phyloP scores from a whole-genome alignment of 2,797 vertebrate species.

The Apogon hyalosoma region DNA sequence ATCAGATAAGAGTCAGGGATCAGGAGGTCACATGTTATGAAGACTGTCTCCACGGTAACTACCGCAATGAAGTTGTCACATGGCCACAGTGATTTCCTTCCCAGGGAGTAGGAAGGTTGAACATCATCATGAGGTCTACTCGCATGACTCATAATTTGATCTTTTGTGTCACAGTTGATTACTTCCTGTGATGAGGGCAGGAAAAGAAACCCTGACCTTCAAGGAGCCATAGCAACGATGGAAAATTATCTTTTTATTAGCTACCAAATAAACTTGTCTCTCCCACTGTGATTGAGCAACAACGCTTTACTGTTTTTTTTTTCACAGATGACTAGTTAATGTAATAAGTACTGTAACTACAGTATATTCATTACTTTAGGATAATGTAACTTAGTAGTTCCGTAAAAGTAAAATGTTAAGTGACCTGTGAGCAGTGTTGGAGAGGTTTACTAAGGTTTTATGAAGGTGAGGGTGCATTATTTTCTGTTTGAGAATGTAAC shows the following conservation, averaged over 20 bases:
- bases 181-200: neutral
- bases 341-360: too few relatives aligned
- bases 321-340: too few relatives aligned
- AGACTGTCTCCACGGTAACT: conserved; percentile 54
- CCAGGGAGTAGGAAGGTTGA: conserved; percentile 5
- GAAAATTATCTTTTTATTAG: neutral
- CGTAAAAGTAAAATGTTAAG: too few relatives aligned
- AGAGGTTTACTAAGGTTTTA: too few relatives aligned
- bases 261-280: too few relatives aligned
- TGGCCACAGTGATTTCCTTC: conserved; percentile 41
- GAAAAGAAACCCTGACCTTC: neutral
- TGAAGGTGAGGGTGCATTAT: too few relatives aligned
- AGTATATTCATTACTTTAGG: too few relatives aligned
- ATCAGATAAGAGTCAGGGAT: conserved; percentile 48
- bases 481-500: too few relatives aligned
- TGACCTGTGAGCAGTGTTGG: too few relatives aligned
- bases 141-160: conserved; percentile 23
- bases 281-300: too few relatives aligned
- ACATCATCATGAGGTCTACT: conserved; percentile 9
- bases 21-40: conserved; percentile 41
- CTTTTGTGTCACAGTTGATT: conserved; percentile 10
- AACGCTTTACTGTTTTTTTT: too few relatives aligned
- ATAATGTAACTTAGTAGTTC: too few relatives aligned
- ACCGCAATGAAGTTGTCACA: conserved; percentile 42
- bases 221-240: neutral